These are phyloP conservation scores for Stenotaenia linearis DNA, from an alignment of 2,888 invertebrate species.

Conservation along the genomic window DNA sequence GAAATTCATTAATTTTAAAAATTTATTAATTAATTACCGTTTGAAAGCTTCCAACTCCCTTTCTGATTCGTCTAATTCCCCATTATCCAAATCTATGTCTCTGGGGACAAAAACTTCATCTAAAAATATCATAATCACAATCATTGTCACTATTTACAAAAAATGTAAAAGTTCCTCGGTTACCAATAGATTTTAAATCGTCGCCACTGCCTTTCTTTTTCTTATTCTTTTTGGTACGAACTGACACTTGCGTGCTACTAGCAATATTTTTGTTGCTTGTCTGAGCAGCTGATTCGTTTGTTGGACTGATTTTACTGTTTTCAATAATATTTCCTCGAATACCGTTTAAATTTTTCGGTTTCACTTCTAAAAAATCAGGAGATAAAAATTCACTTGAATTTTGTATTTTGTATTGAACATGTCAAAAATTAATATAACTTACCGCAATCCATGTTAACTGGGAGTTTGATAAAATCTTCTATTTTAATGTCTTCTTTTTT, in stretches of 20 bases:
- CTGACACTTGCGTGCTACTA: neutral
- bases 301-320: neutral
- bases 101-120: slow-evolving; percentile 74
- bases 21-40: slow-evolving; percentile 50
- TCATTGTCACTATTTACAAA: neutral
- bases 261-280: neutral
- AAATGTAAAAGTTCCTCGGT: neutral
- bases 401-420: too few species aligned
- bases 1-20: neutral
- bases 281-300: neutral
- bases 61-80: slow-evolving; percentile 71
- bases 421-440: too few species aligned
- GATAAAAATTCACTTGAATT: neutral
- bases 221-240: slow-evolving; percentile 39
- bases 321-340: neutral
- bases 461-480: neutral
- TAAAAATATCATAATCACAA: slow-evolving; percentile 48
- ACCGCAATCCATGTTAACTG: too few species aligned
- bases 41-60: slow-evolving; percentile 80
- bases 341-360: neutral
- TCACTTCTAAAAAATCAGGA: neutral
- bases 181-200: slow-evolving; percentile 41
- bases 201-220: slow-evolving; percentile 43
- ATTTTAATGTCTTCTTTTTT: neutral
- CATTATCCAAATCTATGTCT: slow-evolving; percentile 69